Evolutionary conservation across 92 coral and sea anemone species (phyloP).

Genomic region (Palythoa grandiflora): DNA sequence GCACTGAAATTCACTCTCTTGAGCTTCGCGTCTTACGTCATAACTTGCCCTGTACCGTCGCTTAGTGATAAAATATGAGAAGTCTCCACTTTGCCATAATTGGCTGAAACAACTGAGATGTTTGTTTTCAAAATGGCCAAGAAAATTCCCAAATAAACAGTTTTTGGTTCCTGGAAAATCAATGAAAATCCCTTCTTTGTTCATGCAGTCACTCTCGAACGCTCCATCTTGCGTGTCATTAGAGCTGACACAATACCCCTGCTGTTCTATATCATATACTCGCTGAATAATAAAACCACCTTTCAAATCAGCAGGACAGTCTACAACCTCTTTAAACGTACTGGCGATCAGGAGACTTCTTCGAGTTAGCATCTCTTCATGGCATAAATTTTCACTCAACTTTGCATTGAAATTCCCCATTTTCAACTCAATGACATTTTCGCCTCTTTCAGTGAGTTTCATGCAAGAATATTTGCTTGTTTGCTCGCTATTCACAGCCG

Average conservation of each 20-base stretch:
- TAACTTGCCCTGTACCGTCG: conserved; percentile 52
- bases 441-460: conserved; percentile 63
- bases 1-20: conserved; percentile 64
- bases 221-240: conserved; percentile 48
- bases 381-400: conserved; percentile 43
- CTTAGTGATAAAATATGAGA: conserved; percentile 71
- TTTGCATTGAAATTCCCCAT: conserved; percentile 41
- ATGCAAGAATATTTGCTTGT: conserved; percentile 55
- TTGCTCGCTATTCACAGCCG: background rate
- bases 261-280: conserved; percentile 57
- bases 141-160: conserved; percentile 54
- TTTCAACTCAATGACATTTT: conserved; percentile 64
- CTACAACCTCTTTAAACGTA: conserved; percentile 51
- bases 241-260: conserved; percentile 49
- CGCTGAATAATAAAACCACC: conserved; percentile 75
- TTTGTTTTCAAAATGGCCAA: conserved; percentile 38
- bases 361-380: conserved; percentile 10
- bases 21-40: conserved; percentile 37
- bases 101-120: conserved; percentile 66
- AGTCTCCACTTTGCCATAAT: conserved; percentile 66
- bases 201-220: conserved; percentile 79
- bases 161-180: conserved; percentile 47
- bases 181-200: conserved; percentile 73
- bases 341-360: conserved; percentile 63
- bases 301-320: conserved; percentile 70